A percentile compares a stretch with the other conserved stretches of the same genome.
These are phyloP conservation scores for Lagocephalus sceleratus DNA, from an alignment of 2,797 vertebrate species.

Conservation along the genomic window DNA sequence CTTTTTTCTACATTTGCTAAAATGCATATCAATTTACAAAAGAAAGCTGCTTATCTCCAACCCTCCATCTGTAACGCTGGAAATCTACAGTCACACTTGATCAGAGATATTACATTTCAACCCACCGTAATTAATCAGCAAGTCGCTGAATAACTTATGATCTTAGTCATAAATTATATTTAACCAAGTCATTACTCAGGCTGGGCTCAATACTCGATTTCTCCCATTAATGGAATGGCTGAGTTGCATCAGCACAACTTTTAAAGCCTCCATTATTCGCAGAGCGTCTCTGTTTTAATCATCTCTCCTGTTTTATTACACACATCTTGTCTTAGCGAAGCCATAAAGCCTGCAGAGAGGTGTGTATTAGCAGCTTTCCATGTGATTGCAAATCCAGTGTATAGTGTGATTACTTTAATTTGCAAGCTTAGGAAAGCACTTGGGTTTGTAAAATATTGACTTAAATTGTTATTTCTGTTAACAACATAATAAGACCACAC, in stretches of 20 bases:
- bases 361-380: conserved; percentile 17
- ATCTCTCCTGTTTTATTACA: conserved; percentile 20
- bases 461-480: too few species aligned
- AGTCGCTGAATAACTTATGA: conserved; percentile 66
- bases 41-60: conserved; percentile 53
- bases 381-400: conserved; percentile 13
- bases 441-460: too few species aligned
- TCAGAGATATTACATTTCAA: conserved; percentile 63
- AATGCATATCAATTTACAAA: conserved; percentile 54
- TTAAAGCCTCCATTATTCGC: conserved; percentile 37
- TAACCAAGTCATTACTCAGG: conserved; percentile 56
- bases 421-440: conserved; percentile 12
- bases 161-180: conserved; percentile 67
- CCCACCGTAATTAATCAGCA: conserved; percentile 64
- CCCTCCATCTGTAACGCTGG: conserved; percentile 46
- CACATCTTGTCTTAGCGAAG: conserved; percentile 20
- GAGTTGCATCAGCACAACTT: conserved; percentile 36
- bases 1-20: conserved; percentile 38
- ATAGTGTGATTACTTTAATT: conserved; percentile 22
- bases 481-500: too few species aligned
- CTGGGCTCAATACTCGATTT: conserved; percentile 29
- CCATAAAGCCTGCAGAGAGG: not conserved
- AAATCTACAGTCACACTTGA: conserved; percentile 58
- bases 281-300: conserved; percentile 25
- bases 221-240: conserved; percentile 37